Evolutionary conservation across 1,140 invertebrate genomes (phyloP), one percentile per base, ranked within the genome.

Genomic region (Fopius arisanus): DNA sequence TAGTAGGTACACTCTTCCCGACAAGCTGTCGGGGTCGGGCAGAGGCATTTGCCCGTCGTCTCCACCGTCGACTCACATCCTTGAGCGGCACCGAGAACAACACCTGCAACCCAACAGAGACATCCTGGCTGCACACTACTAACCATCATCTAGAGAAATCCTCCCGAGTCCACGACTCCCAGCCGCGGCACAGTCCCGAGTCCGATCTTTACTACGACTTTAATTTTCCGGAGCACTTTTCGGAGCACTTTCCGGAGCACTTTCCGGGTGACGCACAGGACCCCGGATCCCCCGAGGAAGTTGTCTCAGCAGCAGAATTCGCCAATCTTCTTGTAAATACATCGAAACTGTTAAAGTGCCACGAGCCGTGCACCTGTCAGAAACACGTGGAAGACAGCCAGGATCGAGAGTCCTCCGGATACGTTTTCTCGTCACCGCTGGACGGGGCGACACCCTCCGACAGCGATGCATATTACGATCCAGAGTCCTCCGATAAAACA

Each of bases 11-110:
- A 0, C 80, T 91, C 6, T 84, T 91, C 31, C 85, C 90, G 10
- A 92, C 92, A 89, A 94, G 92, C 82, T 95, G 94, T 82, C 90
- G 93, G 51, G 92, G 92, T 31, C 89, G 93, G 68, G 94, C 94
- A 16, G 94, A 94, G 82, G 92, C 93, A 43, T 94, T 95, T 81
- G 94, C 94, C 62, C 88, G 93, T 71, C 91, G 92, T 78, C 88
- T 95, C 68, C 93, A 94, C 78, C 91, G 91, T 28, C 91, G 93
- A 73, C 87, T 95, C 68, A 90, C 91, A 73, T 92, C 92, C 48
- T 88, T 95, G 66, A 92, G 91, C 16, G 84, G 89, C 54, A 88
- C 91, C 63, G 85, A 78, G 0, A 70, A n/a, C 26, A 14, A 68
- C 67, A 23, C 6, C 41, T 4, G 7, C 62, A 71, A 72, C 48